Conservation (phyloP, 2,113 vertebrate genomes). For the Odontesthes bonariensis region DNA sequence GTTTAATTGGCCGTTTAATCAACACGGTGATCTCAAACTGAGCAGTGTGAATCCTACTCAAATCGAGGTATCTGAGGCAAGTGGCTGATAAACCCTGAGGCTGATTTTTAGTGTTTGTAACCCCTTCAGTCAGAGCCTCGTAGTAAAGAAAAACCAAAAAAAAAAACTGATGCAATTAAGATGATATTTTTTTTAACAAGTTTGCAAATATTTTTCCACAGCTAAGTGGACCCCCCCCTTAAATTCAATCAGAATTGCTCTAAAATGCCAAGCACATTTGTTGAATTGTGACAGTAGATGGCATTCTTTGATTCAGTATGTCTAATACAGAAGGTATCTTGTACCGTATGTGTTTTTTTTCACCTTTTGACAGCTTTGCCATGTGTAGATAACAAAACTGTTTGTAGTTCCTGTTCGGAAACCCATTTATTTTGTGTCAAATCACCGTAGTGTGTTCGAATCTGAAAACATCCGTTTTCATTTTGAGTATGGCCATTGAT, state of each 20-base stretch:
- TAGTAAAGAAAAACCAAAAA: neutral
- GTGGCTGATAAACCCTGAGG: constrained; percentile 10
- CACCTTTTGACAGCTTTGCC: constrained; percentile 42
- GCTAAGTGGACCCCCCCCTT: neutral
- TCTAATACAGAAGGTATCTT: constrained; percentile 56
- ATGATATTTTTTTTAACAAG: constrained; percentile 24
- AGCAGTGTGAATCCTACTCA: neutral
- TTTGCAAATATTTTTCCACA: constrained; percentile 36
- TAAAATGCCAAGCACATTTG: constrained; percentile 32
- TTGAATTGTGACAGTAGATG: constrained; percentile 27
- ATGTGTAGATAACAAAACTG: constrained; percentile 53
- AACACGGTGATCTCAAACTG: constrained; percentile 4
- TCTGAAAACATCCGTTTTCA: constrained; percentile 33
- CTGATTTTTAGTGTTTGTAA: neutral
- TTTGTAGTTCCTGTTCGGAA: constrained; percentile 53
- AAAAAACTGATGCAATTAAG: constrained; percentile 19
- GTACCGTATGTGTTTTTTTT: constrained; percentile 51
- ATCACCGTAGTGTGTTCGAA: constrained; percentile 49
- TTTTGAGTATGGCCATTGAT: constrained; percentile 43
- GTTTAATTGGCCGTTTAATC: constrained; percentile 28
- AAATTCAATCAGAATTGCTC: constrained; percentile 11
- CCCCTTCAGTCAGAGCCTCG: neutral
- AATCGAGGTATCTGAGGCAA: constrained; percentile 24
- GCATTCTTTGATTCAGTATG: constrained; percentile 37
- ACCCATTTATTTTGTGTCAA: constrained; percentile 59